phyloP scores from a whole-genome alignment of 1,140 invertebrate genomes.

The Battus philenor region DNA sequence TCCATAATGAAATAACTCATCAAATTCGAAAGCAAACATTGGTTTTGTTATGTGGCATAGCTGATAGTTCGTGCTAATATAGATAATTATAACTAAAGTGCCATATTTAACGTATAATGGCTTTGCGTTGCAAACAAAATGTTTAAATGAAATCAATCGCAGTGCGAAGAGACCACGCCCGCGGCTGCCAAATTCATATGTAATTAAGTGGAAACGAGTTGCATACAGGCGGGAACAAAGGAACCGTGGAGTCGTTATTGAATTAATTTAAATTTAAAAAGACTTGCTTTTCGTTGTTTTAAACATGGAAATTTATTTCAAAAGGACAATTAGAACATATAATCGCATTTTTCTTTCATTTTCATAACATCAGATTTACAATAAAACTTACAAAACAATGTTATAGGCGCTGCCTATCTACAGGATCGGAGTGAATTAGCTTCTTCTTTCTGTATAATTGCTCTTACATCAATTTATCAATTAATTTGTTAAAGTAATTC shows the following conservation, averaged over 20 bases:
- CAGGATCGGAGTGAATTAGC: too few species aligned
- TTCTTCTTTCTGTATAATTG: too few species aligned
- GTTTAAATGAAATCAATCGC: constrained; percentile 18
- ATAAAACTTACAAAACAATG: too few species aligned
- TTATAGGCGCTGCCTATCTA: too few species aligned
- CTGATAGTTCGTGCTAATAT: neutral
- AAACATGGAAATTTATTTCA: too few species aligned
- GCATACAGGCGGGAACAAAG: constrained; percentile 3
- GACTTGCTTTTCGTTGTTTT: too few species aligned
- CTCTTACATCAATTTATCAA: too few species aligned
- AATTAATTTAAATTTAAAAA: too few species aligned
- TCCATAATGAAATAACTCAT: neutral
- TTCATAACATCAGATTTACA: too few species aligned
- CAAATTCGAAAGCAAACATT: neutral
- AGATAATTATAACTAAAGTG: constrained; percentile 2
- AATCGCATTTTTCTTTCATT: too few species aligned
- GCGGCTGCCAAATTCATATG: constrained; percentile 19
- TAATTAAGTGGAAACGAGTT: constrained; percentile 22
- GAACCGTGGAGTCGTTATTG: constrained; percentile 3
- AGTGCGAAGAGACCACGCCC: constrained; percentile 18
- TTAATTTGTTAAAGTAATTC: too few species aligned
- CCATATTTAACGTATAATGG: constrained; percentile 5
- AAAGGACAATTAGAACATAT: too few species aligned
- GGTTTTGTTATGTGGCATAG: neutral
- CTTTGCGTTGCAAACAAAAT: constrained; percentile 11